Percentiles rank a stretch among this genome's conserved stretches.
Conservation (phyloP, 2,113 vertebrate species). For the Oostethus manadensis region DNA sequence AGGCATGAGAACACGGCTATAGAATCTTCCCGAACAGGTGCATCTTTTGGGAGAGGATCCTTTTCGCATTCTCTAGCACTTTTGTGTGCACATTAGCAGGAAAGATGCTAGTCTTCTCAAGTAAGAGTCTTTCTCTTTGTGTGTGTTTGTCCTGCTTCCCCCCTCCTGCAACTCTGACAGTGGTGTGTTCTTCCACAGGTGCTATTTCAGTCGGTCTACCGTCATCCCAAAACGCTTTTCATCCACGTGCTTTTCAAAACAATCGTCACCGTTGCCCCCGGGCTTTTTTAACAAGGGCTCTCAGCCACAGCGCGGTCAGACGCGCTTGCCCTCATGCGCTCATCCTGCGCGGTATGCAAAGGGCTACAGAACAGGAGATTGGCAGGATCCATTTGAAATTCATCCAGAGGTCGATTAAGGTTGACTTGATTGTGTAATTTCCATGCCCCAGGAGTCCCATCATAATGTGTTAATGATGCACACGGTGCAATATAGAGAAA, state of each 20-base stretch:
- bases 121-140: background rate
- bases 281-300: conserved; percentile 65
- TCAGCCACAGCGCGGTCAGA: conserved; percentile 57
- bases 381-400: conserved; percentile 7
- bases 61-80: conserved; percentile 13
- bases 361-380: conserved; percentile 3
- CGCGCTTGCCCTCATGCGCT: conserved; percentile 53
- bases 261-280: conserved; percentile 61
- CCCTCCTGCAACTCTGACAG: conserved; percentile 33
- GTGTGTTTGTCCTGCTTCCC: background rate
- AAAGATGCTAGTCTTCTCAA: conserved; percentile 17
- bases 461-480: background rate
- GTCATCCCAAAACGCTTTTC: conserved; percentile 75
- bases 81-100: conserved; percentile 13
- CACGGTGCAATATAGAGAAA: background rate
- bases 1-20: conserved; percentile 55
- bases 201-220: conserved; percentile 67
- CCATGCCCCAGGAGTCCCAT: background rate
- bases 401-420: conserved; percentile 21
- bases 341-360: conserved; percentile 2
- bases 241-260: conserved; percentile 71
- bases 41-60: conserved; percentile 23
- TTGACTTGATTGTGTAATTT: conserved; percentile 3
- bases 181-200: conserved; percentile 58
- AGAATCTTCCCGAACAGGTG: conserved; percentile 61